phyloP scores from a whole-genome alignment of 2,797 vertebrate genomes.

The Darevskia mixta region DNA sequence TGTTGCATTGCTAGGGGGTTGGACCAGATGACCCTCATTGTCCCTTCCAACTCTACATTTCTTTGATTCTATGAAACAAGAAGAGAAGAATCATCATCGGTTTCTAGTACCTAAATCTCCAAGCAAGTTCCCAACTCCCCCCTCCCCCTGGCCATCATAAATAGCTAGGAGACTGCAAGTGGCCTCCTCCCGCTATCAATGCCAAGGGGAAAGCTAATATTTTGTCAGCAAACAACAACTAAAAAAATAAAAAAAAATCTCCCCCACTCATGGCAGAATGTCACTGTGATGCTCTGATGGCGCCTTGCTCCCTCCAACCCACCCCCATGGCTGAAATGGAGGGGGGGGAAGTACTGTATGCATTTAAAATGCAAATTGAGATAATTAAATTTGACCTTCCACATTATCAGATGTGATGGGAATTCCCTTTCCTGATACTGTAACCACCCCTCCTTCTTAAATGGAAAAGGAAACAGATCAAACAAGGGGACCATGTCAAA shows the following conservation, averaged over 20 bases:
- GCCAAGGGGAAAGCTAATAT: neutral
- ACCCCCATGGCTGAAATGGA: neutral
- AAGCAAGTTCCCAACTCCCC: too few relatives aligned
- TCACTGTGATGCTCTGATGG: too few relatives aligned
- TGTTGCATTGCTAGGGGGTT: too few relatives aligned
- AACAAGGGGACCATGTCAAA: slow-evolving; percentile 68
- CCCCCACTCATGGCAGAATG: too few relatives aligned
- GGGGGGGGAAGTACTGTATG: neutral
- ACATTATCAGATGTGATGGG: slow-evolving; percentile 63
- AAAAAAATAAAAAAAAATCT: neutral
- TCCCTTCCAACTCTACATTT: too few relatives aligned
- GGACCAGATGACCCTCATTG: too few relatives aligned
- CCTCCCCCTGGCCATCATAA: too few relatives aligned
- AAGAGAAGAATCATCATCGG: too few relatives aligned
- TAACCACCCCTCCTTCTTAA: slow-evolving; percentile 38
- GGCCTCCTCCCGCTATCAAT: neutral
- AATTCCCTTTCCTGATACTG: slow-evolving; percentile 66
- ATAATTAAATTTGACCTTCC: slow-evolving; percentile 73
- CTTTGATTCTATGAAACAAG: too few relatives aligned
- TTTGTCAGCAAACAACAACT: neutral
- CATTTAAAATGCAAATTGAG: slow-evolving; percentile 66
- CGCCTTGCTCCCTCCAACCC: too few relatives aligned
- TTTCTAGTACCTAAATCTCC: too few relatives aligned
- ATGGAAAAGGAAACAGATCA: slow-evolving; percentile 70
- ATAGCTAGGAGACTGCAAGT: too few relatives aligned